Evolutionary conservation across 2,113 vertebrate species (phyloP).

Genomic region (Larimichthys crocea): DNA sequence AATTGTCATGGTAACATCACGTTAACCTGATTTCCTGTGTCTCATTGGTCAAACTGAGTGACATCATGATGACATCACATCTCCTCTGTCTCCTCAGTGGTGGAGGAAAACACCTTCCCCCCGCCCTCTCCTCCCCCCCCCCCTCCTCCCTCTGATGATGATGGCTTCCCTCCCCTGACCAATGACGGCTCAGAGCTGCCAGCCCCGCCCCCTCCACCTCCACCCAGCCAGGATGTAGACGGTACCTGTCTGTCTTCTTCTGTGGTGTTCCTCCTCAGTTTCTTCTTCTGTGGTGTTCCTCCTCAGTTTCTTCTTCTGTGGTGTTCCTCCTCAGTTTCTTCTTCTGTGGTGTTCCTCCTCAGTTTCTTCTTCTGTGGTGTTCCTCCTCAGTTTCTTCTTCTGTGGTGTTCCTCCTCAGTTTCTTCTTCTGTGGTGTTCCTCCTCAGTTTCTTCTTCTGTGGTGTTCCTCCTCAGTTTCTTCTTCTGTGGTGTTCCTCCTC

Average conservation of each 20-base stretch:
- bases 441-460: conserved; percentile 18
- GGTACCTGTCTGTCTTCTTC: conserved; percentile 40
- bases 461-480: neutral
- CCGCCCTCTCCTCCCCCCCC: conserved; percentile 58
- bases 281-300: neutral
- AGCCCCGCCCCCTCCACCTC: conserved; percentile 70
- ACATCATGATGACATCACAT: conserved; percentile 34
- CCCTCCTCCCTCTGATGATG: conserved; percentile 40
- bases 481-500: neutral
- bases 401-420: too few species aligned
- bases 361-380: conserved; percentile 10
- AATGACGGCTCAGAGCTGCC: conserved; percentile 59
- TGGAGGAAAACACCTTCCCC: conserved; percentile 75
- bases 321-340: conserved; percentile 34
- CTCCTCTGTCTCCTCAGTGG: conserved; percentile 61
- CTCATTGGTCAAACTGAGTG: neutral
- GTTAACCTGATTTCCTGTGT: too few species aligned
- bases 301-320: too few species aligned
- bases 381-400: neutral
- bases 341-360: neutral
- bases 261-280: neutral
- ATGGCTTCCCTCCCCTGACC: conserved; percentile 41
- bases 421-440: too few species aligned
- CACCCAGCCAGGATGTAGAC: conserved; percentile 48
- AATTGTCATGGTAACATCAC: too few species aligned